A percentile compares a stretch with the other conserved stretches of the same genome.
Evolutionary conservation across 2,797 vertebrate species (phyloP).

Genomic region (Rhincodon typus): DNA sequence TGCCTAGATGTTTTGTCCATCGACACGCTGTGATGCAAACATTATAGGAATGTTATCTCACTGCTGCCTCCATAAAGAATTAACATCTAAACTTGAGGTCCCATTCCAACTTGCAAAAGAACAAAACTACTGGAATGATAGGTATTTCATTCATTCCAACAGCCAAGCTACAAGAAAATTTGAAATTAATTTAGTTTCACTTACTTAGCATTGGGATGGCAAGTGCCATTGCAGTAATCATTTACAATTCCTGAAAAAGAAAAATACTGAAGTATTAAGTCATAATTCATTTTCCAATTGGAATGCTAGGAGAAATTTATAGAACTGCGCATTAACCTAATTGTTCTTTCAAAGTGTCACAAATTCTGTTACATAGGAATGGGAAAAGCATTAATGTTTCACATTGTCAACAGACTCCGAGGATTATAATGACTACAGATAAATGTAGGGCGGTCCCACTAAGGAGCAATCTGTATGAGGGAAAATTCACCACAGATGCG

Average conservation of each 20-base stretch:
- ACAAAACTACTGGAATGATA: not conserved
- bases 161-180: not conserved
- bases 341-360: not conserved
- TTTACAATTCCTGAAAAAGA: slow-evolving; percentile 61
- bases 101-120: not conserved
- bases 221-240: slow-evolving; percentile 70
- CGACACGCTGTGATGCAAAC: not conserved
- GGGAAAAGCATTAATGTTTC: not conserved
- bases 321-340: not conserved
- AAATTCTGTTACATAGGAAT: not conserved
- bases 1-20: slow-evolving; percentile 5
- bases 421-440: not conserved
- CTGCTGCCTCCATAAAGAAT: not conserved
- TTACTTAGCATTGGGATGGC: slow-evolving; percentile 80
- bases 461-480: no score
- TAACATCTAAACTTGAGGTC: not conserved
- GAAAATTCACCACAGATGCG: no score
- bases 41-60: not conserved
- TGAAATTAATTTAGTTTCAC: slow-evolving; percentile 44
- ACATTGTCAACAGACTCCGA: no score
- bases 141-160: not conserved
- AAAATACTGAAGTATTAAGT: not conserved
- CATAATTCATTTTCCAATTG: not conserved
- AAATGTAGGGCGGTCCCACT: not conserved
- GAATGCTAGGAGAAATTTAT: not conserved